A percentile compares a stretch with the other conserved stretches of the same genome.
These are phyloP conservation scores for Nyctibius bracteatus DNA, from an alignment of 2,113 vertebrate genomes.

Conservation along the genomic window DNA sequence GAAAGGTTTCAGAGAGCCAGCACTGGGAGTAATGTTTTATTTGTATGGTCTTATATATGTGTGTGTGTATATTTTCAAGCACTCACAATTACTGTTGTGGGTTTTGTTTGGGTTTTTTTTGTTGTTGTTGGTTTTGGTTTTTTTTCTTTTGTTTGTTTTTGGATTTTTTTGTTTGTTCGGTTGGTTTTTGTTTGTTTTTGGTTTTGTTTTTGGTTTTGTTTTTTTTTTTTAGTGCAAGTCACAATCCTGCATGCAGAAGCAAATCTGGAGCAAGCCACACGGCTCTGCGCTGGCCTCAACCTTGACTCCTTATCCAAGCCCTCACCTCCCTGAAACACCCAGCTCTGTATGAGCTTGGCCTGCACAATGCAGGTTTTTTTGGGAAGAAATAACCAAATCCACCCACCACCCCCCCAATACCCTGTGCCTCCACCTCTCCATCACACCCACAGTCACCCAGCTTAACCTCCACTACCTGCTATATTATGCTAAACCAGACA, in stretches of 20 bases:
- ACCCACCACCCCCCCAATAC: too few relatives aligned
- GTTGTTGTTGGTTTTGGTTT: not conserved
- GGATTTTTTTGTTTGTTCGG: not conserved
- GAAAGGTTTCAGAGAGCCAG: not conserved
- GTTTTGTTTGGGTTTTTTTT: not conserved
- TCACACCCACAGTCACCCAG: fast-evolving
- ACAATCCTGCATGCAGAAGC: not conserved
- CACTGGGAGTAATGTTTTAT: not conserved
- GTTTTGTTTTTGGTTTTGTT: not conserved
- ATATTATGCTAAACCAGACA: not conserved
- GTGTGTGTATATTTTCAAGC: not conserved
- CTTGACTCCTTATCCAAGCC: not conserved
- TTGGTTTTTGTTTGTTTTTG: not conserved
- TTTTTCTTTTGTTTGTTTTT: too few relatives aligned
- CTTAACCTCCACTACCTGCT: not conserved
- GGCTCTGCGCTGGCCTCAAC: fast-evolving
- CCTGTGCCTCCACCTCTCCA: not conserved
- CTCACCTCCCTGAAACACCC: not conserved
- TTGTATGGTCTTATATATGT: not conserved
- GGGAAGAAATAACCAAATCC: not conserved
- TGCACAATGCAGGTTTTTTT: not conserved
- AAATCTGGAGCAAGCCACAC: not conserved
- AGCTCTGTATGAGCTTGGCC: not conserved
- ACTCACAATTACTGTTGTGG: not conserved
- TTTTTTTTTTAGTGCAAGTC: not conserved